Evolutionary conservation across 1,140 invertebrate genomes (phyloP).

Genomic region (Steinernema khuongi): DNA sequence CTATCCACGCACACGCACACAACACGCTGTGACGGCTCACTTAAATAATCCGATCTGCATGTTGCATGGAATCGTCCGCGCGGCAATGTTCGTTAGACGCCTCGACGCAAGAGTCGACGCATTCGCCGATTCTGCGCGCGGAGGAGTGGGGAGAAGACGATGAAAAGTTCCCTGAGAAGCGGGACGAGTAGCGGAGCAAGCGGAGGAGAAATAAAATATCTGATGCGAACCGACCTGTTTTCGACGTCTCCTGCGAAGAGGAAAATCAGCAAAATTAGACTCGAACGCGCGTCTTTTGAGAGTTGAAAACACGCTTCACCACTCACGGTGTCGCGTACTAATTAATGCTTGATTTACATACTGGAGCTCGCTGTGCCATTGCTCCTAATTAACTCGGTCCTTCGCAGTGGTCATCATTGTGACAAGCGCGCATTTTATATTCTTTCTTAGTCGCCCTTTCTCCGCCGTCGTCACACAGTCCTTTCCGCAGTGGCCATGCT

Average conservation of each 20-base stretch:
- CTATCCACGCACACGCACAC: not conserved
- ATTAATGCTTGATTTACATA: not conserved
- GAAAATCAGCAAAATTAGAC: not conserved
- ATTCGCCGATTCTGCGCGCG: not conserved
- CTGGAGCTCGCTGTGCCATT: too few species aligned
- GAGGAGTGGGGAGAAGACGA: not conserved
- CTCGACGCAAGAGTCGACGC: not conserved
- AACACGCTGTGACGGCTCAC: not conserved
- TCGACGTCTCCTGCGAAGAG: too few species aligned
- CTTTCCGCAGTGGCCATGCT: too few species aligned
- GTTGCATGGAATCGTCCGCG: not conserved
- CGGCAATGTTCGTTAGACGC: not conserved
- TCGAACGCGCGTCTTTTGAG: too few species aligned
- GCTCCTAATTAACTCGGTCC: not conserved
- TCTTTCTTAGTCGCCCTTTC: too few species aligned
- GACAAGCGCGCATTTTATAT: too few species aligned
- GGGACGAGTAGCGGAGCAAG: not conserved
- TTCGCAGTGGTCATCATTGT: not conserved
- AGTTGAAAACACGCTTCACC: too few species aligned
- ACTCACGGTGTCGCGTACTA: not conserved
- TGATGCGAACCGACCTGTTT: too few species aligned
- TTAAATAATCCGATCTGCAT: constrained; percentile 14
- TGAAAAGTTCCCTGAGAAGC: not conserved
- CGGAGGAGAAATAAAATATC: too few species aligned
- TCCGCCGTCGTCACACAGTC: too few species aligned